A percentile compares a stretch with the other conserved stretches of the same genome.
phyloP scores from a whole-genome alignment of 2,113 vertebrate species.

The Motacilla tschutschensis region DNA sequence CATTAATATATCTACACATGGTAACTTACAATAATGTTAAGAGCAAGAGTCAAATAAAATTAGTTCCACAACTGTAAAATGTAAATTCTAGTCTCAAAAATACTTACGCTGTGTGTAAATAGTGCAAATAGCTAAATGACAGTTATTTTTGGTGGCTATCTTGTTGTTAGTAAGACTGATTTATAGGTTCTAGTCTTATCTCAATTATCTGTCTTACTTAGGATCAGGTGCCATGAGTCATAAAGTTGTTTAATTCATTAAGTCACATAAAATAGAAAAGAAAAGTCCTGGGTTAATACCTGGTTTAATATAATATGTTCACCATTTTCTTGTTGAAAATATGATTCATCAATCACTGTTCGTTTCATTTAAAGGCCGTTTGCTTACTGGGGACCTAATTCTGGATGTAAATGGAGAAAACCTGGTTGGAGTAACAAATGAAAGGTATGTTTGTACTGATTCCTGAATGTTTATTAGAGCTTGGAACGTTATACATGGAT shows the following conservation, averaged over 20 bases:
- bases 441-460: slow-evolving; percentile 67
- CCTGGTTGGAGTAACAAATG: slow-evolving; percentile 81
- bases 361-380: slow-evolving; percentile 70
- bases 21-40: not conserved
- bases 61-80: not conserved
- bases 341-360: not conserved
- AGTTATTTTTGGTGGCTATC: not conserved
- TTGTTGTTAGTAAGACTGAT: not conserved
- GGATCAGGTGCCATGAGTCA: not conserved
- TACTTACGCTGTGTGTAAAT: not conserved
- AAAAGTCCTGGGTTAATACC: not conserved
- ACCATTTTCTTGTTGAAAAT: not conserved
- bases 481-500: not conserved
- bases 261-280: not conserved
- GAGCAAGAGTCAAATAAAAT: not conserved
- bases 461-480: not conserved
- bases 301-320: not conserved
- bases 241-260: not conserved
- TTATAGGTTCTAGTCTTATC: not conserved
- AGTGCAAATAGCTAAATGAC: not conserved
- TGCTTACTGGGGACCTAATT: slow-evolving; percentile 84
- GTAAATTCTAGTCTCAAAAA: not conserved
- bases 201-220: not conserved
- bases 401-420: slow-evolving; percentile 87
- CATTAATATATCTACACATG: not conserved